phyloP scores from a whole-genome alignment of 2,888 invertebrate species.

The Elmis aenea region DNA sequence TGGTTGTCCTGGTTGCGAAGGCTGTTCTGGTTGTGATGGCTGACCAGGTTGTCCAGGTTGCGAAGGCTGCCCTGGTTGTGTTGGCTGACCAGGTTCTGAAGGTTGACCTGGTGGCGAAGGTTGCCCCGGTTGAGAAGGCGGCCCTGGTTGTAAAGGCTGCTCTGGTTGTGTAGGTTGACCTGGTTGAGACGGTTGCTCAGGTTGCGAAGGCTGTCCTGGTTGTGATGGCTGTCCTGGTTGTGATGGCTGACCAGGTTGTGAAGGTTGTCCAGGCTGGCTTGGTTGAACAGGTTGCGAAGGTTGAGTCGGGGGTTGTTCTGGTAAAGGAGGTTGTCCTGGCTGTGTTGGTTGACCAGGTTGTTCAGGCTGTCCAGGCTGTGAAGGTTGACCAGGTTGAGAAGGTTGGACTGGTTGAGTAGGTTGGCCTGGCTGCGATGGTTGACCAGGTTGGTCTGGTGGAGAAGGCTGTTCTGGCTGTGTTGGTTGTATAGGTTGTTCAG shows the following conservation, averaged over 20 bases:
- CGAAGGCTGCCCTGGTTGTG: conserved; percentile 21
- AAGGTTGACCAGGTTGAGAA: conserved; percentile 40
- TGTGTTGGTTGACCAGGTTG: conserved; percentile 24
- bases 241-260: conserved; percentile 9
- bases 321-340: conserved; percentile 7
- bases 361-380: conserved; percentile 51
- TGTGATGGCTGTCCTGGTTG: conserved; percentile 10
- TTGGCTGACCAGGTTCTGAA: conserved; percentile 11
- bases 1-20: conserved; percentile 26
- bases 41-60: conserved; percentile 21
- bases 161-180: conserved; percentile 9
- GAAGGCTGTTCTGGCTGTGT: conserved; percentile 4
- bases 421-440: conserved; percentile 30
- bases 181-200: not conserved
- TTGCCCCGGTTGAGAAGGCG: conserved; percentile 12
- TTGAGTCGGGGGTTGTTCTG: conserved; percentile 11
- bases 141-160: conserved; percentile 12
- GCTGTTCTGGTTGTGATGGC: conserved; percentile 40
- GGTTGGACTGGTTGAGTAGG: conserved; percentile 46
- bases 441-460: conserved; percentile 12
- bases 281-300: conserved; percentile 15
- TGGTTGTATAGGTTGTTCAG: conserved; percentile 2
- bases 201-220: conserved; percentile 9
- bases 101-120: conserved; percentile 13
- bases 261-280: conserved; percentile 31